Evolutionary conservation across 2,113 vertebrate genomes (phyloP), one percentile per base, ranked within the genome.

Genomic region (Motacilla tschutschensis): DNA sequence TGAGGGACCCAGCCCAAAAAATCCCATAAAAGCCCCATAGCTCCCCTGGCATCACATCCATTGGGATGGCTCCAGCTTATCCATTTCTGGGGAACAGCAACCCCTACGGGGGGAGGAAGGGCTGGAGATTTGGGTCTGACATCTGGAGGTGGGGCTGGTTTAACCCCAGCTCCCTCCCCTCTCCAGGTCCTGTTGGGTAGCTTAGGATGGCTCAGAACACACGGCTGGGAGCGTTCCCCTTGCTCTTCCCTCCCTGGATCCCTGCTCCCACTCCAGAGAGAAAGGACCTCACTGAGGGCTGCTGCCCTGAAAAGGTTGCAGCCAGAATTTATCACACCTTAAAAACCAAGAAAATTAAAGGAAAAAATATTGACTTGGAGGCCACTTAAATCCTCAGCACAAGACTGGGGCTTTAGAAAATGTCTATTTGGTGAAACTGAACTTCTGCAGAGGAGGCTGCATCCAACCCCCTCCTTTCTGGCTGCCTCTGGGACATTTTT

Each of bases 131-230:
- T 38, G 46, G 57, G 55, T 48, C 67, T 63, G 63, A 3, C 47
- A 38, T 19, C 64, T 69, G 43, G 55, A 55, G 41, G 21, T 59
- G 72, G 44, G 57, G 44, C 63, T 91, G 75, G 57, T 66, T 36
- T 31, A 85, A 86, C 12, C 53, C 21, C 69, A 25, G 38, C 50
- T 72, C 47, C 71, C 50, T 31, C 65, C 60, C 19, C n/a, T 40
- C 46, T 64, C 53, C 74, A 20, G 5, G 0, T n/a, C 2, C 0
- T 13, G 25, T 2, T 4, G 10, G 24, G 33, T 79, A 14, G 79
- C 44, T 94, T 38, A 17, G 46, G 90, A 28, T 0, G 9, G 47
- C 46, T 72, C 78, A 25, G 74, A 54, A n/a, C 26, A 14, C 50
- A 0, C 6, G 7, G 5, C 22, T 82, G 81, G 33, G 48, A 83